Base-by-base conservation (phyloP, 1,140 invertebrate genomes). In the Sarcophaga bullata region DNA sequence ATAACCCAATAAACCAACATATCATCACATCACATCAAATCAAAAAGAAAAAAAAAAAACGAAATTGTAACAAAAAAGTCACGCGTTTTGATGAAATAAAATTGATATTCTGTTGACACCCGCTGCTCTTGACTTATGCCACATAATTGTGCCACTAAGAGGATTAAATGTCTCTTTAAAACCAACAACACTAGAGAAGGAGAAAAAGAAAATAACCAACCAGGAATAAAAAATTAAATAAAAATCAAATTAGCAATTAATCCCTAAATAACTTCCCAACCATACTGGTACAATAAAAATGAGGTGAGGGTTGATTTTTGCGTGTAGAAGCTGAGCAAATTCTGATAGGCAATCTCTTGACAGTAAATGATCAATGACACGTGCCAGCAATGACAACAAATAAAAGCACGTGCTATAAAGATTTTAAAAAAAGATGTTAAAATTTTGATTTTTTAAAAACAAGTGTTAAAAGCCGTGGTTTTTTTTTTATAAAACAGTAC, bases 131-230 rank as follows among this genome's bases (percentile, higher is more conserved):
- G 72, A 81, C 82, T 83, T 81, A 19, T 83, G 82, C 10, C 62
- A 68, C 62, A 82, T 83, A 83, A 83, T 83, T 83, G 80, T 73
- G 73, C 75, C 83, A 82, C 83, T 83, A 83, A 83, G 50, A 80
- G 80, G 83, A 73, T 83, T 83, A 83, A 82, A 52, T 78, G 13
- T 78, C 49, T 78, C 17, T 52, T 76, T 8, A 52, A 54, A 72
- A 37, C 62, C 62, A 72, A 25, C 17, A 17, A 72, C 58, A 62
- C 6, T 0, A 15, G 58, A n/a, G 13, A 17, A 11, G 58, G 15
- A 47, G 47, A 15, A 9, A 46, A 9, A 47, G 25, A 46, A 9
- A 47, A 46, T 13, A 50, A 50, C 17, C 58, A n/a, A 62, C 15
- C 15, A 62, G 58, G n/a, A 68, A 19, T 8, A 49, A 76, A 17